phyloP scores from a whole-genome alignment of 2,888 invertebrate species.

The Anagyrus pseudococci region DNA sequence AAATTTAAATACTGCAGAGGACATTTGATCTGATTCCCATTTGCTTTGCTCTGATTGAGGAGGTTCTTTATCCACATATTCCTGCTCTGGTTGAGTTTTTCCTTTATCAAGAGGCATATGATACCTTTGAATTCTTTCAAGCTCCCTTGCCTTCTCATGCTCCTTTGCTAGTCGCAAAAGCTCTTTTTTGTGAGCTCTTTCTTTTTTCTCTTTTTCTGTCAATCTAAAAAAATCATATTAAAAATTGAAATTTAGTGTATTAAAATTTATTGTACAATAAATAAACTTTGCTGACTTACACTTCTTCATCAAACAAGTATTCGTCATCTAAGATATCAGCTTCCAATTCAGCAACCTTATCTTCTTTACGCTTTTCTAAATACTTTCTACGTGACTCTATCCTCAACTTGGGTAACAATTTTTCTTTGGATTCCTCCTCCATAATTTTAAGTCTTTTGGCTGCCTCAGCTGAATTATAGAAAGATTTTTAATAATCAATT shows the following conservation, averaged over 20 bases:
- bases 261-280: conserved; percentile 11
- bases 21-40: conserved; percentile 98
- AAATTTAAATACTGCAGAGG: conserved; percentile 89
- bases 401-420: conserved; percentile 85
- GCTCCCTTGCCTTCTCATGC: conserved; percentile 92
- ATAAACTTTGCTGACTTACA: conserved; percentile 68
- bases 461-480: conserved; percentile 69
- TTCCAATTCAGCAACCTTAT: conserved; percentile 94
- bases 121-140: conserved; percentile 92
- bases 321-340: conserved; percentile 96
- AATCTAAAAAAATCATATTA: conserved; percentile 67
- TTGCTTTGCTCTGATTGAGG: conserved; percentile 87
- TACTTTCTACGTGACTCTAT: conserved; percentile 93
- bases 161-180: conserved; percentile 90
- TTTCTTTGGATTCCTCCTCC: conserved; percentile 85
- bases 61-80: conserved; percentile 68
- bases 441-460: conserved; percentile 83
- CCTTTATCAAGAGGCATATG: conserved; percentile 90
- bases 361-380: conserved; percentile 93
- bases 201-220: conserved; percentile 83
- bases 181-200: conserved; percentile 89
- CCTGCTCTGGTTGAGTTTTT: conserved; percentile 86
- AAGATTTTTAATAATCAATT: background rate
- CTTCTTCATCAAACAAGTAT: conserved; percentile 87
- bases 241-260: conserved; percentile 7